These are phyloP conservation scores for Hipparchia sbordonii DNA, from an alignment of 2,888 invertebrate genomes.

Conservation along the genomic window DNA sequence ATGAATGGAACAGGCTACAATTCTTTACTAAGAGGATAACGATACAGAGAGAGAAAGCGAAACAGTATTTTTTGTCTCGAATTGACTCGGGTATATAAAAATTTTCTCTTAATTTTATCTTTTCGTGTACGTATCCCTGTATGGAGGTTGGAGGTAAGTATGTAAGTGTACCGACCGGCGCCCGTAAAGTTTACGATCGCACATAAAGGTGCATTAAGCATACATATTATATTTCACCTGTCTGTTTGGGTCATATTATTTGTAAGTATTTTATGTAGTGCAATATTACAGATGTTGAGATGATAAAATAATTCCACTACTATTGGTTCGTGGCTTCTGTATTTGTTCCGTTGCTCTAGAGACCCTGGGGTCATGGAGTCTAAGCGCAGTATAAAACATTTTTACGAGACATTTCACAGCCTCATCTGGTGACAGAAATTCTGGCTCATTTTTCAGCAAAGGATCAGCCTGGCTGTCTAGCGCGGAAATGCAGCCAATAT, in stretches of 20 bases:
- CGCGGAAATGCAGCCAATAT: too few species aligned
- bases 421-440: too few species aligned
- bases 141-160: neutral
- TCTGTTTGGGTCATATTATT: conserved; percentile 6
- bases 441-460: too few species aligned
- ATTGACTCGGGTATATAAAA: neutral
- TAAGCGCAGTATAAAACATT: too few species aligned
- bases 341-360: too few species aligned
- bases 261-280: neutral
- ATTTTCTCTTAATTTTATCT: neutral
- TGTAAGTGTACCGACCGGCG: conserved; percentile 1
- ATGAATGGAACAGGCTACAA: too few species aligned
- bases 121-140: neutral
- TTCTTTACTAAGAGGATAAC: too few species aligned
- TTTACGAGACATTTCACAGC: too few species aligned
- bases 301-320: neutral
- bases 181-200: conserved; percentile 14
- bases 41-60: too few species aligned
- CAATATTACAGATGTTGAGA: neutral
- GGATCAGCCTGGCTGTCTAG: too few species aligned
- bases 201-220: conserved; percentile 20
- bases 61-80: neutral
- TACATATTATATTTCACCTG: conserved; percentile 17
- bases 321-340: neutral
- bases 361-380: too few species aligned